These are phyloP conservation scores for Dendrolimus pini DNA, from an alignment of 2,888 invertebrate species.

Conservation along the genomic window DNA sequence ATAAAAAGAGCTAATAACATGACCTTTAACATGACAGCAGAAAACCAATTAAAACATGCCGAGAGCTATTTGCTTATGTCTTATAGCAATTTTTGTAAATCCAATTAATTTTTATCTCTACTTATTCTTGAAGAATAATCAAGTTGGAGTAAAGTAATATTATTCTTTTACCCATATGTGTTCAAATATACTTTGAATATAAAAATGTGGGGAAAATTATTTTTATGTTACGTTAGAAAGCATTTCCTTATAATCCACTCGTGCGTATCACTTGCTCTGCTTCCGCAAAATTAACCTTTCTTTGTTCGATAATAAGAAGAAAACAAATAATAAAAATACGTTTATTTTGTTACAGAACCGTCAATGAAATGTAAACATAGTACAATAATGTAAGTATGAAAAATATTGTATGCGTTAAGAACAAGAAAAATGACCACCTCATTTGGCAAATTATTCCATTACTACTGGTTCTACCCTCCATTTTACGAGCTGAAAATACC, in stretches of 20 bases:
- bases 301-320: not conserved
- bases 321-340: not conserved
- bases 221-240: not conserved
- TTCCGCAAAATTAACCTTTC: not conserved
- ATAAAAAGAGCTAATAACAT: too few species aligned
- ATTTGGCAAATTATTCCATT: constrained; percentile 59
- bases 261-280: not conserved
- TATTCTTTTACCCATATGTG: not conserved
- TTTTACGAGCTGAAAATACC: constrained; percentile 71
- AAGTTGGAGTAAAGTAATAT: not conserved
- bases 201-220: not conserved
- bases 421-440: constrained; percentile 53
- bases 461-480: constrained; percentile 58
- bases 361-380: constrained; percentile 42
- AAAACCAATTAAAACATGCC: too few species aligned
- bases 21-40: too few species aligned
- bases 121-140: not conserved
- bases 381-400: constrained; percentile 71
- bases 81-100: too few species aligned
- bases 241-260: not conserved
- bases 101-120: not conserved
- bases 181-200: not conserved
- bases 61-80: too few species aligned
- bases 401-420: constrained; percentile 53
- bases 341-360: constrained; percentile 45